Evolutionary conservation across 2,888 invertebrate species (phyloP).

Genomic region (Erebia palarica): DNA sequence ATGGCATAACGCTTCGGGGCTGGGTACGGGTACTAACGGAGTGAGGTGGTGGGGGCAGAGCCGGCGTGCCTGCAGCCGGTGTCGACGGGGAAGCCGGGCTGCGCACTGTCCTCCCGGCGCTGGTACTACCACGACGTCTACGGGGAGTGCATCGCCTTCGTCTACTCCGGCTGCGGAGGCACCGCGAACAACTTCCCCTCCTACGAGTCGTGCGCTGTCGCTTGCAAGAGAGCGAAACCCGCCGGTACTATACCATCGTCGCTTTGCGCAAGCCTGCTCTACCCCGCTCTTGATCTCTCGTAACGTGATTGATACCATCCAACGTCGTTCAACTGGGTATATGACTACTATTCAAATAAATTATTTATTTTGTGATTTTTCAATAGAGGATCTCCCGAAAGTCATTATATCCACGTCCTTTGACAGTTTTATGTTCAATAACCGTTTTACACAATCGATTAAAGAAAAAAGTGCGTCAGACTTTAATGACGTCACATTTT

Average conservation of each 20-base stretch:
- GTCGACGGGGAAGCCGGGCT: slow-evolving; percentile 49
- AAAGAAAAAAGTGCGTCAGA: too few species aligned
- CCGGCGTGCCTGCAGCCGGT: slow-evolving; percentile 61
- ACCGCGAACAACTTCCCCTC: slow-evolving; percentile 93
- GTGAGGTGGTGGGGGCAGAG: slow-evolving; percentile 52
- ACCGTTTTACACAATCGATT: too few species aligned
- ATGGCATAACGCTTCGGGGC: slow-evolving; percentile 9
- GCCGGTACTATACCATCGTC: slow-evolving; percentile 23
- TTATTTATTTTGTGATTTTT: too few species aligned
- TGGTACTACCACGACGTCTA: slow-evolving; percentile 88
- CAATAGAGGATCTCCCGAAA: too few species aligned
- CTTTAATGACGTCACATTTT: too few species aligned
- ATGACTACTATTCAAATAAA: too few species aligned
- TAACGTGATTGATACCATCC: too few species aligned
- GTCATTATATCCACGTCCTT: too few species aligned
- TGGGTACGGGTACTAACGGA: slow-evolving; percentile 13
- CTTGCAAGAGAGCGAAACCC: slow-evolving; percentile 51
- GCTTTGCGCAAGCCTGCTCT: slow-evolving; percentile 25
- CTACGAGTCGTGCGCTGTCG: slow-evolving; percentile 84
- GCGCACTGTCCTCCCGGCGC: slow-evolving; percentile 76
- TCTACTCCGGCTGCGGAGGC: slow-evolving; percentile 94
- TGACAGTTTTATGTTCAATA: too few species aligned
- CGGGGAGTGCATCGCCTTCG: slow-evolving; percentile 89
- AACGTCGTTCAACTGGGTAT: too few species aligned
- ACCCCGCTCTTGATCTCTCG: neutral